Percentiles rank a stretch among this genome's conserved stretches.
phyloP scores from a whole-genome alignment of 2,113 vertebrate genomes.

The Hippopotamus amphibius region DNA sequence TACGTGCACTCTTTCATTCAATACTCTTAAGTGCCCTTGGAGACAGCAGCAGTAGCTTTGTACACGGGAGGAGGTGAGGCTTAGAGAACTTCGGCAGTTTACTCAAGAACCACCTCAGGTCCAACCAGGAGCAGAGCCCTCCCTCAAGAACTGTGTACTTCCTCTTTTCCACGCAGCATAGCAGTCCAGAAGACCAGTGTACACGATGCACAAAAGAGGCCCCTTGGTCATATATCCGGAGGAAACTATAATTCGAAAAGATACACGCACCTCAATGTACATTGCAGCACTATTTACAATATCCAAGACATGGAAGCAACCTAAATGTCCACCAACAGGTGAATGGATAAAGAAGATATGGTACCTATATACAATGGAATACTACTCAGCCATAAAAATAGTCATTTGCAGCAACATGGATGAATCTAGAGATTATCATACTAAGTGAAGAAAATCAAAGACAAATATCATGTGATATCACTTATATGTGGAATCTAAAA shows the following conservation, averaged over 20 bases:
- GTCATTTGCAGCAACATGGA: neutral
- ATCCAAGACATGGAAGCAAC: neutral
- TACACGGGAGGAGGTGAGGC: neutral
- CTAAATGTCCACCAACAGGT: neutral
- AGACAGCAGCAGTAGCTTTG: neutral
- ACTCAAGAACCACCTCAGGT: neutral
- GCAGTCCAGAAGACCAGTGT: neutral
- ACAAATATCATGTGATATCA: neutral
- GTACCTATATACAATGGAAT: neutral
- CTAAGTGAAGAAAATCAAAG: neutral
- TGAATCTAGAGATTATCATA: neutral
- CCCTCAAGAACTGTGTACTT: neutral
- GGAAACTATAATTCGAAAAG: neutral
- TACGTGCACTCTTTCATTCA: neutral
- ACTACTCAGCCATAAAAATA: neutral
- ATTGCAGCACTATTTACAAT: neutral
- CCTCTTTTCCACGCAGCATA: neutral
- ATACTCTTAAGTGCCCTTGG: neutral
- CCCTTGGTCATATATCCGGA: neutral
- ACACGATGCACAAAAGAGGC: fast-evolving
- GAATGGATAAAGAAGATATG: neutral
- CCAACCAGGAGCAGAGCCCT: neutral
- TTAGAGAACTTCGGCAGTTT: neutral
- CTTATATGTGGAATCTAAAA: neutral
- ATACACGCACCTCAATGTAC: neutral